Evolutionary conservation across 2,113 vertebrate species (phyloP).

Genomic region (Chascanopsetta lugubris): DNA sequence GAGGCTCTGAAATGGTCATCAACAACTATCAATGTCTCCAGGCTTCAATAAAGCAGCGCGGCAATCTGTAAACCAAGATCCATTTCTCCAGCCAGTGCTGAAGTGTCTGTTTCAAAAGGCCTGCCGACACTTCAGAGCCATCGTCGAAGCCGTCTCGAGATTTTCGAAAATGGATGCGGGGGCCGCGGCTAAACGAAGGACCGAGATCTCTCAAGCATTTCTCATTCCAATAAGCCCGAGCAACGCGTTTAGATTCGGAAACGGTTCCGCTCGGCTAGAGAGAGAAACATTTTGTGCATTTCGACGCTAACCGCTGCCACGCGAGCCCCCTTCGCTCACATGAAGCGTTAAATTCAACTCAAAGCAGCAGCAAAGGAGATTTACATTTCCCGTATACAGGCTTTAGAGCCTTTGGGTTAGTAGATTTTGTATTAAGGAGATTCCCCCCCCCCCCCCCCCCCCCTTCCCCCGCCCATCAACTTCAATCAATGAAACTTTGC

Average conservation of each 20-base stretch:
- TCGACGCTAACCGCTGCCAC: slow-evolving; percentile 73
- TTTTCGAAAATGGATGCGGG: slow-evolving; percentile 54
- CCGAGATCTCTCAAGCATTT: slow-evolving; percentile 66
- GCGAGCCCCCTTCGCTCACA: slow-evolving; percentile 60
- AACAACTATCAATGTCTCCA: slow-evolving; percentile 37
- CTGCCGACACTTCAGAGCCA: slow-evolving; percentile 45
- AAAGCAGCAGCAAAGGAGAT: slow-evolving; percentile 72
- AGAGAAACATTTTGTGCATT: slow-evolving; percentile 78
- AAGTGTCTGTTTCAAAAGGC: slow-evolving; percentile 52
- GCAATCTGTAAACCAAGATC: slow-evolving; percentile 44
- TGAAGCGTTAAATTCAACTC: slow-evolving; percentile 78
- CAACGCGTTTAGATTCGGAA: slow-evolving; percentile 63
- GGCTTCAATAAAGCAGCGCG: slow-evolving; percentile 31
- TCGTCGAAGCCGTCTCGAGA: slow-evolving; percentile 49
- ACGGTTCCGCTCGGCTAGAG: slow-evolving; percentile 70
- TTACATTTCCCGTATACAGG: slow-evolving; percentile 71
- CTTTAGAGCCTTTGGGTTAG: slow-evolving; percentile 70
- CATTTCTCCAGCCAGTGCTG: slow-evolving; percentile 32
- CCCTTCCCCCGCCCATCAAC: no score
- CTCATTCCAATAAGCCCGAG: slow-evolving; percentile 68
- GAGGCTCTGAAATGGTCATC: slow-evolving; percentile 37
- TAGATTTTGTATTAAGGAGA: slow-evolving; percentile 66
- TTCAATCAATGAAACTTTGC: slow-evolving; percentile 62
- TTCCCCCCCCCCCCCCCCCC: slow-evolving; percentile 27
- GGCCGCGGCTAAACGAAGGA: slow-evolving; percentile 58